Evolutionary conservation across 2,797 vertebrate species (phyloP), one percentile per base, ranked within the genome.

Genomic region (Chromis chromis): DNA sequence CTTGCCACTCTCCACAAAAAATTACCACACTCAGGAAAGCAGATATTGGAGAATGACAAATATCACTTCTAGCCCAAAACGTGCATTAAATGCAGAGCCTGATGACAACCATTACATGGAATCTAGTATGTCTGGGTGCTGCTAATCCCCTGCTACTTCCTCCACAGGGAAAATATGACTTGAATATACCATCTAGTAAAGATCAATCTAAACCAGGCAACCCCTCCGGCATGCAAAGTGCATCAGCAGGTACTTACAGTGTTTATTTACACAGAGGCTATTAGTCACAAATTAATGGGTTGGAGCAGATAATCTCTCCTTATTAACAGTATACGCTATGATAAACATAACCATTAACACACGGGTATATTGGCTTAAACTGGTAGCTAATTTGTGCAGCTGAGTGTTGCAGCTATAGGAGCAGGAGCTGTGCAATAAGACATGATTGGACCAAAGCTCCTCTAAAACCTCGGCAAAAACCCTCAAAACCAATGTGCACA

Each of bases 261-360:
- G 14, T 60, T 71, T 78, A 68, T 49, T 64, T 27, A 57, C 4
- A 52, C 11, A 21, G 33, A 36, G 33, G 10, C 33, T 39, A 63
- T 61, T 39, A 62, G 55, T 52, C n/a, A 39, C 44, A 22, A 58
- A 58, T 59, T n/a, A 39, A 52, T 66, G 36, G 22, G 4, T 50
- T 66, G 39, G 22, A 56, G 54, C 33, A 66, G 16, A 73, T 55
- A 3, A 71, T 70, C 21, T 67, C 69, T 54, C 60, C n/a, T 56
- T 65, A 53, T 52, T 27, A 72, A 69, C 69, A 22, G 40, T 69
- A 69, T 14, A 57, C 13, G 27, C 25, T n/a, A 3, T 74, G 39
- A 70, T 65, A 60, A 79, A 64, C 59, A 49, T 27, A 33, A 64
- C 19, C 33, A 52, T 49, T 44, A 53, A 42, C 16, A 22, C 54